Base-by-base conservation (phyloP, 2,888 invertebrate species). In the Brachycybe producta region DNA sequence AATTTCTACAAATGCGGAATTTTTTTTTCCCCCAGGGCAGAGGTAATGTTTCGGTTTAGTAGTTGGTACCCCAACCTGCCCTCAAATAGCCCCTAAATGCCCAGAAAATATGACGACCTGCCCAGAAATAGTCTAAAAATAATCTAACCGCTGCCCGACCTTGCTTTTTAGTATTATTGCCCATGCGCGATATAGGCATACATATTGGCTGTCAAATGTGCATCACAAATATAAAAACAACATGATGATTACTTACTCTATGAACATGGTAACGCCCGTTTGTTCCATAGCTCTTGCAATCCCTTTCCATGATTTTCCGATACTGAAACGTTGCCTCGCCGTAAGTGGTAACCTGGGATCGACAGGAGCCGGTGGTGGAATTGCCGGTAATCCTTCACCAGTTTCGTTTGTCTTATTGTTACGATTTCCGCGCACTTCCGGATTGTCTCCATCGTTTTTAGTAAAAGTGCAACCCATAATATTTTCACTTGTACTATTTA, bases 201-300 rank as follows among this genome's bases (percentile, higher is more conserved):
- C n/a, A n/a, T n/a, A n/a, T n/a, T n/a, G n/a, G n/a, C n/a, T n/a
- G n/a, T n/a, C n/a, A n/a, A n/a, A n/a, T n/a, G n/a, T n/a, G n/a
- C n/a, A n/a, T n/a, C n/a, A n/a, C n/a, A n/a, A n/a, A n/a, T n/a
- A n/a, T n/a, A n/a, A n/a, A n/a, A n/a, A n/a, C n/a, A n/a, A n/a
- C n/a, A n/a, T n/a, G n/a, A n/a, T n/a, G n/a, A n/a, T n/a, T n/a
- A 80, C 84, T 79, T 72, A 88, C 88, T 83, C 85, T 68, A 87
- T 75, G 68, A 90, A 88, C 88, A 90, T 90, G 70, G 79, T 80
- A 59, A 87, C 79, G 45, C 88, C 88, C 40, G 88, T 88, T 49
- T 82, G 79, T 68, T 85, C 84, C 78, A 88, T 83, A 13, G 87
- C 87, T 57, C 88, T 75, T 57, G 82, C 80, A 60, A 90, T 88